Conservation (phyloP, 2,113 vertebrate genomes). For the Pristiophorus japonicus region DNA sequence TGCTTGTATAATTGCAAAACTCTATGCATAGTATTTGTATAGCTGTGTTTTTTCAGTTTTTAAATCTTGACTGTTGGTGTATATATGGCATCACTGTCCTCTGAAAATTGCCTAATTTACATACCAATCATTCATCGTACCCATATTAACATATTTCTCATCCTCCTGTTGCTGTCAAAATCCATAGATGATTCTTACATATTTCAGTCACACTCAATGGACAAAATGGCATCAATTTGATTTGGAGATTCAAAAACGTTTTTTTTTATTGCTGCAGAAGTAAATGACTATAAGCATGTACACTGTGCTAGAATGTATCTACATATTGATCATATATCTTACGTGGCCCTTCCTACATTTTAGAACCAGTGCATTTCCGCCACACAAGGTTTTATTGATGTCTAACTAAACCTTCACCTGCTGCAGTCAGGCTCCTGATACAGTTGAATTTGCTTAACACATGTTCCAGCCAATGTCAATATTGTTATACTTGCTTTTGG, state of each 20-base stretch:
- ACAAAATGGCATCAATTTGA: constrained; percentile 6
- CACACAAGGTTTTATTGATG: neutral
- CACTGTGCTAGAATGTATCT: neutral
- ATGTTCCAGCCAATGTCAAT: neutral
- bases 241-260: neutral
- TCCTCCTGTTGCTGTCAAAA: neutral
- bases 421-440: neutral
- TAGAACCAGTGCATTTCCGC: neutral
- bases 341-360: neutral
- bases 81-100: neutral
- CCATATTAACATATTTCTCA: constrained; percentile 5
- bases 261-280: neutral
- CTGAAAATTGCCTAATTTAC: constrained; percentile 24
- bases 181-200: neutral
- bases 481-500: neutral
- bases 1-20: neutral
- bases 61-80: neutral
- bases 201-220: neutral
- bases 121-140: neutral
- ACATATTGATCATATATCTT: neutral
- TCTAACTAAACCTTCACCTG: neutral
- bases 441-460: neutral
- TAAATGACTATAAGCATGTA: neutral
- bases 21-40: neutral
- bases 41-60: neutral